A percentile compares a stretch with the other conserved stretches of the same genome.
phyloP scores from a whole-genome alignment of 2,113 vertebrate species.

The Epinephelus fuscoguttatus region DNA sequence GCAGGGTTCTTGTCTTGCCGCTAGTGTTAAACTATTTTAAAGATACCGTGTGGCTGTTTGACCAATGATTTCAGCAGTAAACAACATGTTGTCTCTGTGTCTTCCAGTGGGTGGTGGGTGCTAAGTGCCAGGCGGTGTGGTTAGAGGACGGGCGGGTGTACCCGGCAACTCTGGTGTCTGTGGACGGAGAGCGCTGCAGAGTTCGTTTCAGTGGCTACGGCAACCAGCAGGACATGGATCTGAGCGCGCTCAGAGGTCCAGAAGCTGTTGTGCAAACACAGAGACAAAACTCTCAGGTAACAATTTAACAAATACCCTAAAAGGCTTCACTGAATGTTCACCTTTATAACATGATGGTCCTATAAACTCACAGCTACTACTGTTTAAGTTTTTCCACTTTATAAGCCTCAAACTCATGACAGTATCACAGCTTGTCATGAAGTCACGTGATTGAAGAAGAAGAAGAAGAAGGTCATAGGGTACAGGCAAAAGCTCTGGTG shows the following conservation, averaged over 20 bases:
- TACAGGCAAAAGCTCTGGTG: too few species aligned
- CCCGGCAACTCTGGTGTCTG: slow-evolving; percentile 47
- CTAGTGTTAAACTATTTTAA: too few species aligned
- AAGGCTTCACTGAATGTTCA: too few species aligned
- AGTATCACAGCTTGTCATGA: too few species aligned
- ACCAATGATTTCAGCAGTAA: background rate
- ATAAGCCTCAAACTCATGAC: too few species aligned
- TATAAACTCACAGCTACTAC: too few species aligned
- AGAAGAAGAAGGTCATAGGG: too few species aligned
- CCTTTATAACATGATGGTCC: too few species aligned
- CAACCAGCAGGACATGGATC: slow-evolving; percentile 72
- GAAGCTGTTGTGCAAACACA: background rate
- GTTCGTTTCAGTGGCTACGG: slow-evolving; percentile 72
- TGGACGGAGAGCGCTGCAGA: slow-evolving; percentile 60
- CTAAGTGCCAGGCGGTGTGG: slow-evolving; percentile 65
- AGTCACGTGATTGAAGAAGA: too few species aligned
- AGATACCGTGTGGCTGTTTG: background rate
- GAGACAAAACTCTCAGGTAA: background rate
- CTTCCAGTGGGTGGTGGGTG: slow-evolving; percentile 69
- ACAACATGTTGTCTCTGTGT: background rate
- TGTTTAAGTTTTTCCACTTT: too few species aligned
- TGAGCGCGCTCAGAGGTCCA: slow-evolving; percentile 53
- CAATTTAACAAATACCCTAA: background rate
- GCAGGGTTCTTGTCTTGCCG: background rate
- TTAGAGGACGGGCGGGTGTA: slow-evolving; percentile 70